These are phyloP conservation scores for Pseudorasbora parva DNA, from an alignment of 2,113 vertebrate species.

Conservation along the genomic window DNA sequence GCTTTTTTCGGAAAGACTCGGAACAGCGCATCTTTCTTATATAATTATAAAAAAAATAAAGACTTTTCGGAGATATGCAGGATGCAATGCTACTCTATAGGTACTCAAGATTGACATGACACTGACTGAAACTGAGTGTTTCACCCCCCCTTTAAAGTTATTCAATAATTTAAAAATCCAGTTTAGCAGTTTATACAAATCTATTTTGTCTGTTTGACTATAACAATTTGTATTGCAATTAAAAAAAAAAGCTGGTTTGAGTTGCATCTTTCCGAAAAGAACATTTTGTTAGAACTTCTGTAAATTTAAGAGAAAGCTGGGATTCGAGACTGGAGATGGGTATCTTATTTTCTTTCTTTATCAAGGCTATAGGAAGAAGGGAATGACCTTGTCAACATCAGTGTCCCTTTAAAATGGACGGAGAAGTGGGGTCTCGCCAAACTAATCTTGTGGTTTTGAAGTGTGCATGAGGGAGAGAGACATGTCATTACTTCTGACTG, in stretches of 20 bases:
- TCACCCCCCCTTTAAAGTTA: too few species aligned
- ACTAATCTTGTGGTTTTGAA: conserved; percentile 43
- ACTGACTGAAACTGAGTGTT: too few species aligned
- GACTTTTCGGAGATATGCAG: too few species aligned
- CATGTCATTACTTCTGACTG: conserved; percentile 42
- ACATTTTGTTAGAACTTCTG: neutral
- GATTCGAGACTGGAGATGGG: neutral
- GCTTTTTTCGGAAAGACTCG: too few species aligned
- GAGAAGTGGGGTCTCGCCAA: conserved; percentile 28
- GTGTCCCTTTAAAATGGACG: neutral
- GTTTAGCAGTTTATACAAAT: neutral
- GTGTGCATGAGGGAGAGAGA: conserved; percentile 30
- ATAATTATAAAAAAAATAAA: too few species aligned
- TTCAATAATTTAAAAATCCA: neutral
- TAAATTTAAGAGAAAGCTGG: neutral
- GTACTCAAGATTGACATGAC: too few species aligned
- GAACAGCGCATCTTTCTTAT: too few species aligned
- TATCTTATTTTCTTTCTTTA: neutral
- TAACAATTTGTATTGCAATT: neutral
- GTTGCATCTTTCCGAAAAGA: neutral
- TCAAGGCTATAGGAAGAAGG: neutral
- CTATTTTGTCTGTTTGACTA: neutral
- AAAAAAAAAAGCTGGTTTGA: too few species aligned
- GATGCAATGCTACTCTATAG: too few species aligned
- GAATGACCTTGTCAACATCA: conserved; percentile 31